phyloP scores from a whole-genome alignment of 2,113 vertebrate genomes.

The Spermophilus dauricus region DNA sequence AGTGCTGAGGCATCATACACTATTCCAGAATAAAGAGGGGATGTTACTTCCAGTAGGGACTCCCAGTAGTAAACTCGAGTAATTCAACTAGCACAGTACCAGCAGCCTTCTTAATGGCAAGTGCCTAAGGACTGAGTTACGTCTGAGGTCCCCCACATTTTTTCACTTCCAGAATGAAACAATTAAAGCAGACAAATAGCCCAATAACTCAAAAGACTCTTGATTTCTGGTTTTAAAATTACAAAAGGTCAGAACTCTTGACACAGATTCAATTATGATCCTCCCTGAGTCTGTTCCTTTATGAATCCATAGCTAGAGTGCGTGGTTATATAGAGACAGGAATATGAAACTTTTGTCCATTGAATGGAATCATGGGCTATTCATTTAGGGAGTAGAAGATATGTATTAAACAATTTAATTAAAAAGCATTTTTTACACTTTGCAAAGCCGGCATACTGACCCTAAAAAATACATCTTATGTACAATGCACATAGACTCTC shows the following conservation, averaged over 20 bases:
- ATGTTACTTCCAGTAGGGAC: neutral
- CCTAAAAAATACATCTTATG: neutral
- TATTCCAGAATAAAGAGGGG: accelerated
- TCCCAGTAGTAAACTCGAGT: too few species aligned
- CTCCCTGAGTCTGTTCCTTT: neutral
- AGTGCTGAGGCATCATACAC: neutral
- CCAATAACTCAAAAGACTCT: neutral
- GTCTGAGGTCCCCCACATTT: neutral
- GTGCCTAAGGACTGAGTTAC: neutral
- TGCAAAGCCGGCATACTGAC: neutral
- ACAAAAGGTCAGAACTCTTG: neutral
- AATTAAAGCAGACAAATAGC: neutral
- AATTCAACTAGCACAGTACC: neutral
- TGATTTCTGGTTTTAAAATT: slow-evolving; percentile 5
- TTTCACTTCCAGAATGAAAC: neutral
- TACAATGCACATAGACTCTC: neutral
- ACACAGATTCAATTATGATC: neutral
- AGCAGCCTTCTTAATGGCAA: neutral
- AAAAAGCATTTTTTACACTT: neutral
- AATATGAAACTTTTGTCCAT: neutral
- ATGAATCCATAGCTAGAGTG: neutral
- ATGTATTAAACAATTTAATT: neutral
- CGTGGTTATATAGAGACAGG: neutral
- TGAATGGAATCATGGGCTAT: neutral
- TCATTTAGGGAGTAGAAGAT: neutral